Percentiles rank a stretch among this genome's conserved stretches.
Conservation (phyloP, 92 coral and sea anemone species). For the Epizoanthus stellaris region DNA sequence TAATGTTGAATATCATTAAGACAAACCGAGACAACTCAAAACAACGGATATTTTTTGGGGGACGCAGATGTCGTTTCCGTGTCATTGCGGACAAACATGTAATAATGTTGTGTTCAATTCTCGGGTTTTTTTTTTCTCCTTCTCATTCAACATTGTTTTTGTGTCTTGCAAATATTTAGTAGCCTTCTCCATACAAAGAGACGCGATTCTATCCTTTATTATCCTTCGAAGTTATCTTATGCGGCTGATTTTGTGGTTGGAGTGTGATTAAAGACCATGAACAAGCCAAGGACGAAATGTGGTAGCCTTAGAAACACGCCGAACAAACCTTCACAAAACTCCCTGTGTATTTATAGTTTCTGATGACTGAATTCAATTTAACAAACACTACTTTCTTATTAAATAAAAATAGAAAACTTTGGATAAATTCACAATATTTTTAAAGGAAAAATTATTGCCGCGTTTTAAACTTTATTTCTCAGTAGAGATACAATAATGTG, state of each 20-base stretch:
- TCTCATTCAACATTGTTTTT: background rate
- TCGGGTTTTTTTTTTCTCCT: background rate
- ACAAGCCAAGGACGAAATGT: background rate
- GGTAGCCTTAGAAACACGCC: background rate
- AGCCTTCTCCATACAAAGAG: background rate
- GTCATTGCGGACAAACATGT: background rate
- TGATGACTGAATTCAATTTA: too few species aligned
- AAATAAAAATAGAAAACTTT: too few species aligned
- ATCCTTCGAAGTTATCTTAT: conserved; percentile 1
- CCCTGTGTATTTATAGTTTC: background rate
- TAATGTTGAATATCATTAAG: background rate
- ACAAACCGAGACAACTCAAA: background rate
- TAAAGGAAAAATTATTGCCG: too few species aligned
- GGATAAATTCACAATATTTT: too few species aligned
- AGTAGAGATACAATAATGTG: too few species aligned
- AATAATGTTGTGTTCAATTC: background rate
- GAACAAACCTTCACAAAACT: background rate
- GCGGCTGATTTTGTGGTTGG: background rate
- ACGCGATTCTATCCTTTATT: background rate
- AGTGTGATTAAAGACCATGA: background rate
- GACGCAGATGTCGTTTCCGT: too few species aligned
- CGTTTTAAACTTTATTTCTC: too few species aligned
- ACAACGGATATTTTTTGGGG: background rate
- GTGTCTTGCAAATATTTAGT: background rate
- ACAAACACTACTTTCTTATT: too few species aligned